Evolutionary conservation across 2,113 vertebrate species (phyloP), one percentile per base, ranked within the genome.

Genomic region (Chamaea fasciata): DNA sequence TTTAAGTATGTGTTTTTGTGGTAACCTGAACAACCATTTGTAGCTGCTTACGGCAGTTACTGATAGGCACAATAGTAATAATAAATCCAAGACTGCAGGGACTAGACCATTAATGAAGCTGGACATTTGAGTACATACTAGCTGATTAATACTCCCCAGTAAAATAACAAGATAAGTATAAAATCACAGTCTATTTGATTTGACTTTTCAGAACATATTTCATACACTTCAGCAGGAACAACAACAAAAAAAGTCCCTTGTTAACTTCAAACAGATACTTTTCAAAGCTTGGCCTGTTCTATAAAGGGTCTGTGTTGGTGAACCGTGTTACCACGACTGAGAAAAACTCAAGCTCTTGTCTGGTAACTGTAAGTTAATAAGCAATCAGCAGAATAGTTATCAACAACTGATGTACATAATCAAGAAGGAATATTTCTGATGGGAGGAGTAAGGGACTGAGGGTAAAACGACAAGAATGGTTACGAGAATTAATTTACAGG

Each of bases 251-350:
- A 81, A 69, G 52, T 71, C 56, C 35, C 70, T 55, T 65, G 14
- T 60, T 85, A 94, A 91, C 89, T 94, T 91, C 78, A 95, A 83
- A 64, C 20, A 85, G 70, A 88, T 93, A n/a, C 31, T 90, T 93
- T 92, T 86, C 86, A 90, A 93, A 87, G 79, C 44, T 75, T 93
- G 90, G 82, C 85, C 77, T 53, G 78, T 65, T 68, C 80, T 86
- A 1, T 16, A 73, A 70, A 67, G 28, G 77, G 67, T 41, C 76
- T 81, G 8, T 77, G 56, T 17, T 69, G 46, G 42, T 83, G 73
- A 92, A 69, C 47, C 0, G 0, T 67, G 55, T 41, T 69, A 85
- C 37, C 28, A n/a, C 0, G 1, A 46, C 53, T 73, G 59, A 88
- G 63, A 83, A 91, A 80, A 90, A 46, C 41, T 30, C 6, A 14